Conservation (phyloP, 2,797 vertebrate genomes). For the Aselliscus stoliczkanus region DNA sequence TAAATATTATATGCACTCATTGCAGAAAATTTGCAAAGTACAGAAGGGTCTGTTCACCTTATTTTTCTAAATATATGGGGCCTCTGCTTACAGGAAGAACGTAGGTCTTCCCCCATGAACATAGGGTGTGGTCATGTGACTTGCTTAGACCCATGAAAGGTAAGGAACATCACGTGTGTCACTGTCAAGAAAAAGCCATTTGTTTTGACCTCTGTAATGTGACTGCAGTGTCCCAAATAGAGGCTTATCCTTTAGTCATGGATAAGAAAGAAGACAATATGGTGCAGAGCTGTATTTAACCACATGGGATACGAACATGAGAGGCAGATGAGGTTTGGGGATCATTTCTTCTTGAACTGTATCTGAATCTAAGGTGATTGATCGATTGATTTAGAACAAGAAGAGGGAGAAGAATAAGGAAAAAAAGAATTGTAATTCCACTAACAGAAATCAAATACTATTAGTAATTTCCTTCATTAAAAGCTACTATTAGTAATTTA, state of each 20-base stretch:
- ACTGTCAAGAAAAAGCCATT: background rate
- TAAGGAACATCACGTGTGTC: background rate
- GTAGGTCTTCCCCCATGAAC: background rate
- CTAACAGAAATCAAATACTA: background rate
- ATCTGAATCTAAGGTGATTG: background rate
- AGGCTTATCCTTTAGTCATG: background rate
- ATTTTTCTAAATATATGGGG: background rate
- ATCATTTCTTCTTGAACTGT: background rate
- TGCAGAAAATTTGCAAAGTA: background rate
- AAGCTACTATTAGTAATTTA: background rate
- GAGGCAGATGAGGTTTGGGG: background rate
- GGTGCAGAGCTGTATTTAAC: background rate
- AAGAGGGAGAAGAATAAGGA: background rate
- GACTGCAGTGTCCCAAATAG: background rate
- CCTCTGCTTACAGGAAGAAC: background rate
- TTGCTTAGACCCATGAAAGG: background rate
- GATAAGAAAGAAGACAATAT: background rate
- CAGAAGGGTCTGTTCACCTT: background rate
- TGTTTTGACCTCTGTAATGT: background rate
- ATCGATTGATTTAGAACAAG: background rate
- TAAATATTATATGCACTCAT: background rate
- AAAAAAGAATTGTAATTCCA: background rate
- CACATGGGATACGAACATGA: background rate
- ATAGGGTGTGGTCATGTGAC: background rate
- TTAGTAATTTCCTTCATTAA: background rate